These are phyloP conservation scores for Octodonta nipae DNA, from an alignment of 2,888 invertebrate species.

Conservation along the genomic window DNA sequence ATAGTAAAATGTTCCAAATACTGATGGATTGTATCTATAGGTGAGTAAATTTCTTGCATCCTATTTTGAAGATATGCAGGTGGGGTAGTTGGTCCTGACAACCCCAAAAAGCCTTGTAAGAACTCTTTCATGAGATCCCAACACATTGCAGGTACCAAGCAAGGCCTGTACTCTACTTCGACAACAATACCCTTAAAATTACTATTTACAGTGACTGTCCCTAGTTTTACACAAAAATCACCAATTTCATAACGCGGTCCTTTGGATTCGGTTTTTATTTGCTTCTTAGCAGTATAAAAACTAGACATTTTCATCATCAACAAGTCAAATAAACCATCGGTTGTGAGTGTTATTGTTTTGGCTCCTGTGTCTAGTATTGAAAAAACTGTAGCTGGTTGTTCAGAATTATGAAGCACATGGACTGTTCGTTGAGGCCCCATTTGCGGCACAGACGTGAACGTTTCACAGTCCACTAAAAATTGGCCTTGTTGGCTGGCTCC, in stretches of 20 bases:
- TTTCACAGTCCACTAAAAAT: constrained; percentile 90
- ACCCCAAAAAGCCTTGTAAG: constrained; percentile 77
- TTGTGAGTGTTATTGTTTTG: constrained; percentile 75
- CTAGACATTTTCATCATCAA: constrained; percentile 79
- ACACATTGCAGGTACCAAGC: constrained; percentile 73
- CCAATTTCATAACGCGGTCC: constrained; percentile 77
- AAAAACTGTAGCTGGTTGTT: constrained; percentile 88
- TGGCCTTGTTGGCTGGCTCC: constrained; percentile 81
- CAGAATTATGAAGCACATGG: constrained; percentile 89
- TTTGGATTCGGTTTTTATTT: constrained; percentile 71
- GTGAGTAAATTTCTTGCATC: constrained; percentile 75
- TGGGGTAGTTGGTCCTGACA: constrained; percentile 55
- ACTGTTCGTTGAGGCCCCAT: constrained; percentile 68
- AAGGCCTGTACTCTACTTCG: constrained; percentile 87
- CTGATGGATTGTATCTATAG: constrained; percentile 85
- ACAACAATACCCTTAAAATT: constrained; percentile 86
- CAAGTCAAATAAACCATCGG: constrained; percentile 81
- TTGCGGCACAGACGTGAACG: constrained; percentile 67
- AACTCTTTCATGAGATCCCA: constrained; percentile 89
- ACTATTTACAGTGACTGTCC: constrained; percentile 82
- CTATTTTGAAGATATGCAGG: constrained; percentile 59
- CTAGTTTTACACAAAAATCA: constrained; percentile 87
- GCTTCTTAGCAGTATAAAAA: constrained; percentile 80
- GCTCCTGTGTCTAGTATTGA: constrained; percentile 78
- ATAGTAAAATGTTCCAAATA: constrained; percentile 87